A percentile compares a stretch with the other conserved stretches of the same genome.
phyloP scores from a whole-genome alignment of 2,888 invertebrate genomes.

The Chouioia cunea region DNA sequence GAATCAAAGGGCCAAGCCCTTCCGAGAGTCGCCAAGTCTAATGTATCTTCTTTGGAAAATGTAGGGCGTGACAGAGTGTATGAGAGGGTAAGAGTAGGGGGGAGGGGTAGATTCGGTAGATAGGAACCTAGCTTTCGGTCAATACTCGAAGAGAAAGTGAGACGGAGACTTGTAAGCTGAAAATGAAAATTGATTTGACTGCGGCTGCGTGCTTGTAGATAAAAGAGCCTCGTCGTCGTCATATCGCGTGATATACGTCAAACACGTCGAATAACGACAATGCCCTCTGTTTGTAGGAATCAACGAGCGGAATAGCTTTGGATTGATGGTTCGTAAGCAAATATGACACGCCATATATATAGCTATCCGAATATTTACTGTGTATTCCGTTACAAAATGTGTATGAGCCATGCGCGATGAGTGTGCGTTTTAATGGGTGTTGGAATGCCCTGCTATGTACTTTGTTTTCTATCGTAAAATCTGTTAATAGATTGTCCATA shows the following conservation, averaged over 20 bases:
- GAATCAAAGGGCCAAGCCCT: conserved; percentile 24
- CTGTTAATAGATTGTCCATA: conserved; percentile 7
- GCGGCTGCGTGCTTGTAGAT: neutral
- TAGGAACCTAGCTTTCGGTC: conserved; percentile 19
- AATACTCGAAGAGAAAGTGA: conserved; percentile 13
- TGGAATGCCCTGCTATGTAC: too few relatives aligned
- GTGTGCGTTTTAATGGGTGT: too few relatives aligned
- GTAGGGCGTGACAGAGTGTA: conserved; percentile 52
- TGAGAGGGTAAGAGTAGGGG: too few relatives aligned
- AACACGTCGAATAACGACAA: too few relatives aligned
- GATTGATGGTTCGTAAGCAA: conserved; percentile 31
- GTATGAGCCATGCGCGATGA: too few relatives aligned
- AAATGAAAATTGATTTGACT: conserved; percentile 44
- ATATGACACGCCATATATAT: neutral
- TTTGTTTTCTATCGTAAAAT: too few relatives aligned
- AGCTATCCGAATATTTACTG: neutral
- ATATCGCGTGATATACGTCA: neutral
- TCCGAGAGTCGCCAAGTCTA: conserved; percentile 59
- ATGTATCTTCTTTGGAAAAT: conserved; percentile 53
- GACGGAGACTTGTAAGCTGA: neutral
- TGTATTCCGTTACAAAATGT: too few relatives aligned
- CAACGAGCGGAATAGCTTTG: conserved; percentile 10
- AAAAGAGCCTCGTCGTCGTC: neutral
- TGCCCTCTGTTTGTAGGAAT: neutral
- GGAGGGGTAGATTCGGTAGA: conserved; percentile 28